Evolutionary conservation across 1,140 invertebrate species (phyloP).

Genomic region (Harpegnathos saltator): DNA sequence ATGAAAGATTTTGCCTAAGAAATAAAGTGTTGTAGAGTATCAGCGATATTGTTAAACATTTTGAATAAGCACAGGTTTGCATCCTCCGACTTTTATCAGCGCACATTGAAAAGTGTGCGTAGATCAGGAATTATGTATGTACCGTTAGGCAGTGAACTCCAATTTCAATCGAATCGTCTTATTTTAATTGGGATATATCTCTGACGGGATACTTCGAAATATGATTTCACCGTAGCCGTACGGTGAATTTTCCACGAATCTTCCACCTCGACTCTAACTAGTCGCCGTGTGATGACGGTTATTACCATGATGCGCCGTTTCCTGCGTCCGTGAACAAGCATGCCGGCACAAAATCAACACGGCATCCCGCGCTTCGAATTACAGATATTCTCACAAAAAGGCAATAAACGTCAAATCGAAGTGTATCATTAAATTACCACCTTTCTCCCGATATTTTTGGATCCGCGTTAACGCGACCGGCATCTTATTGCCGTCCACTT

Average conservation of each 20-base stretch:
- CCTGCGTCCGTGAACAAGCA: slow-evolving; percentile 82
- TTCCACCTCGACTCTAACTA: slow-evolving; percentile 78
- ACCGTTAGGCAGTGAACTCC: background rate
- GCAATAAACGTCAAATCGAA: slow-evolving; percentile 57
- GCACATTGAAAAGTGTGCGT: background rate
- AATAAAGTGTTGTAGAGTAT: background rate
- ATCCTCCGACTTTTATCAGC: background rate
- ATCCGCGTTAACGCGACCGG: background rate
- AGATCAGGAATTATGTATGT: background rate
- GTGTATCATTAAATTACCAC: slow-evolving; percentile 51
- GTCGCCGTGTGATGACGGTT: slow-evolving; percentile 83
- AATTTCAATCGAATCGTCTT: slow-evolving; percentile 19
- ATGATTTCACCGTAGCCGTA: slow-evolving; percentile 23
- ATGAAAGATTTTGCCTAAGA: no score
- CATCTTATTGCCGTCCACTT: slow-evolving; percentile 1
- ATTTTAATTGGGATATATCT: slow-evolving; percentile 37
- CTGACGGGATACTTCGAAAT: slow-evolving; percentile 41
- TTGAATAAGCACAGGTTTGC: background rate
- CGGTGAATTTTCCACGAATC: slow-evolving; percentile 61
- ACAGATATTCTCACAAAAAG: slow-evolving; percentile 55
- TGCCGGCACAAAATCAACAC: slow-evolving; percentile 58
- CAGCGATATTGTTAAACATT: background rate
- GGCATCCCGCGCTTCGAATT: slow-evolving; percentile 48
- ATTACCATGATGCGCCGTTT: slow-evolving; percentile 84
- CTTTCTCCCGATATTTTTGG: slow-evolving; percentile 16